Evolutionary conservation across 2,888 invertebrate genomes (phyloP), one percentile per base, ranked within the genome.

Genomic region (Drosophila rubida): DNA sequence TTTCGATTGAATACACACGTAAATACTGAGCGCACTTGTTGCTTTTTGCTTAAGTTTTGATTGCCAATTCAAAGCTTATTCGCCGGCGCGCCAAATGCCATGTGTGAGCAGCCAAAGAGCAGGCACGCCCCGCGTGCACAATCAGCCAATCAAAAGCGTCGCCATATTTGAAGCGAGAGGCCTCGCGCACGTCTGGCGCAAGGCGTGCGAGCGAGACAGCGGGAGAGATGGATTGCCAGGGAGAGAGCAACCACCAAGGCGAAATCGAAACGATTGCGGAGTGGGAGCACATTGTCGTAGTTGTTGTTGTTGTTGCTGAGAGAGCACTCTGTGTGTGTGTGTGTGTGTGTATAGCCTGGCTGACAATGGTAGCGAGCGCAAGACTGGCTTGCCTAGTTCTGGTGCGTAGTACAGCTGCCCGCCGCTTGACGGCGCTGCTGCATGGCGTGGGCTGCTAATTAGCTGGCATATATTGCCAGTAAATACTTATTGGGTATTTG

Each of bases 101-200:
- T 80, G 60, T 70, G 66, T 55, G 51, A 19, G 44, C 41, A 55
- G 48, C 67, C 60, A 55, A 45, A 46, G 45, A 62, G 19, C 42
- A 44, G 58, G 13, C 51, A 48, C 69, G 60, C 65, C 70, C 76
- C 77, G 39, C 67, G 58, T 37, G 13, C 23, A 11, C 45, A 5
- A 37, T 6, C 69, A 62, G 53, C 84, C 84, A 84, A 84, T 84
- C 78, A 66, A 35, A 68, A 41, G 27, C 51, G 57, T 66, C 84
- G 84, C 84, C 84, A 84, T 84, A 88, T 84, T 84, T 88, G 76
- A 82, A 87, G 74, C 64, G 88, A 76, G 79, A 78, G 72, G 69
- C 65, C 75, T 53, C 45, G 57, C 14, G 27, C 48, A 65, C n/a
- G 48, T 6, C 8, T 2, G 22, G 11, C 22, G 32, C 22, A 51